Evolutionary conservation across 2,113 vertebrate genomes (phyloP).

Genomic region (Oplegnathus fasciatus): DNA sequence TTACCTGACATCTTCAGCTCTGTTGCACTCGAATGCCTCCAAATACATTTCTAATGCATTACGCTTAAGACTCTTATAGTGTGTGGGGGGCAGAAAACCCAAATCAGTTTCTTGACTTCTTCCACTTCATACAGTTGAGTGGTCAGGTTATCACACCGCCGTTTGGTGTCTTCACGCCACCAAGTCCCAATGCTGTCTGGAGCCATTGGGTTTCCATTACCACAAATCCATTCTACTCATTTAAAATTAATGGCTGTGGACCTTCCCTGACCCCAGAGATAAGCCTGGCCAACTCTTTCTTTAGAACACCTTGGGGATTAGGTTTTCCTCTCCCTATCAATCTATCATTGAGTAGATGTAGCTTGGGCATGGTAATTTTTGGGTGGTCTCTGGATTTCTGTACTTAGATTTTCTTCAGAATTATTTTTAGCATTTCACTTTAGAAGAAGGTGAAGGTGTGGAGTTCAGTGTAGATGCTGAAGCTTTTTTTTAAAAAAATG

Average conservation of each 20-base stretch:
- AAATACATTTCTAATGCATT: slow-evolving; percentile 65
- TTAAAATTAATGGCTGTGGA: slow-evolving; percentile 82
- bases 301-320: slow-evolving; percentile 60
- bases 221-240: slow-evolving; percentile 81
- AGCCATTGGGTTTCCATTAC: slow-evolving; percentile 80
- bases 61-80: slow-evolving; percentile 29
- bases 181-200: slow-evolving; percentile 68
- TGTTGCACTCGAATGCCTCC: slow-evolving; percentile 35
- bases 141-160: slow-evolving; percentile 67
- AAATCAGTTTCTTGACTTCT: slow-evolving; percentile 70
- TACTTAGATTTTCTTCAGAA: background rate
- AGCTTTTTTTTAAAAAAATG: too few relatives aligned
- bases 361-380: slow-evolving; percentile 16
- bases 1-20: slow-evolving; percentile 24
- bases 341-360: slow-evolving; percentile 18
- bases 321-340: slow-evolving; percentile 38
- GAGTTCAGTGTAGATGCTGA: background rate
- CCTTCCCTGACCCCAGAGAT: slow-evolving; percentile 74
- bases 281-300: slow-evolving; percentile 43
- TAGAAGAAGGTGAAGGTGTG: background rate
- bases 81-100: slow-evolving; percentile 33
- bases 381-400: background rate
- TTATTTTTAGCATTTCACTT: background rate
- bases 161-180: slow-evolving; percentile 70
- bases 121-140: slow-evolving; percentile 61